A percentile compares a stretch with the other conserved stretches of the same genome.
Conservation (phyloP, 2,113 vertebrate genomes). For the Clarias gariepinus region DNA sequence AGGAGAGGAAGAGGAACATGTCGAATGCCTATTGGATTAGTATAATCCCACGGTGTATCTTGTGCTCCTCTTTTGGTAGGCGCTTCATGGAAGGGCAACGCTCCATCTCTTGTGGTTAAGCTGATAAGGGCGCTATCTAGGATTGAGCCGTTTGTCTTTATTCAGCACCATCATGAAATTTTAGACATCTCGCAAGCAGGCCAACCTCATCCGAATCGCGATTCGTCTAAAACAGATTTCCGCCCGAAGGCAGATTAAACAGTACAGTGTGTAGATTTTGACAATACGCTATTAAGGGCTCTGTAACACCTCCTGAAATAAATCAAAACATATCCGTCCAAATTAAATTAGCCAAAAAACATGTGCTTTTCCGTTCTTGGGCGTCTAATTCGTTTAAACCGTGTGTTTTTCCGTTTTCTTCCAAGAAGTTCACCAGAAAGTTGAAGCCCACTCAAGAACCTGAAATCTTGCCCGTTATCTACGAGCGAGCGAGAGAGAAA, state of each 20-base stretch:
- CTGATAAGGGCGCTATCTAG: slow-evolving; percentile 43
- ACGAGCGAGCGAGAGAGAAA: neutral
- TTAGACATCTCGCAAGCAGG: slow-evolving; percentile 1
- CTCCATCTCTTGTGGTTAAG: slow-evolving; percentile 44
- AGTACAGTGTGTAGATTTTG: neutral
- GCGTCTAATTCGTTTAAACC: neutral
- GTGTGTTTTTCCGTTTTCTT: slow-evolving; percentile 4
- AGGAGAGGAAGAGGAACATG: slow-evolving; percentile 47
- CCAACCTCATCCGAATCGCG: neutral
- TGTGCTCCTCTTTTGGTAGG: slow-evolving; percentile 34
- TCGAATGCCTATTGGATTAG: slow-evolving; percentile 55
- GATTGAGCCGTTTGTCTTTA: slow-evolving; percentile 22
- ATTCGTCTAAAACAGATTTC: neutral
- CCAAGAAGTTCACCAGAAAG: slow-evolving; percentile 21
- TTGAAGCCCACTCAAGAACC: slow-evolving; percentile 12
- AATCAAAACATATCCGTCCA: neutral
- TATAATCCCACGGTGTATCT: slow-evolving; percentile 53
- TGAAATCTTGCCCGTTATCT: slow-evolving; percentile 27
- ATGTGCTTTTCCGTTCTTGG: neutral
- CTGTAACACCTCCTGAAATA: neutral
- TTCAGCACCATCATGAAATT: neutral
- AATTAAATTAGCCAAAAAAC: neutral
- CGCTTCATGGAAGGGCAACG: slow-evolving; percentile 41
- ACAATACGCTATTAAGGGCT: neutral
- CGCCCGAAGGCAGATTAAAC: neutral